Base-by-base conservation (phyloP, 2,888 invertebrate genomes). In the Eristalinus aeneus region DNA sequence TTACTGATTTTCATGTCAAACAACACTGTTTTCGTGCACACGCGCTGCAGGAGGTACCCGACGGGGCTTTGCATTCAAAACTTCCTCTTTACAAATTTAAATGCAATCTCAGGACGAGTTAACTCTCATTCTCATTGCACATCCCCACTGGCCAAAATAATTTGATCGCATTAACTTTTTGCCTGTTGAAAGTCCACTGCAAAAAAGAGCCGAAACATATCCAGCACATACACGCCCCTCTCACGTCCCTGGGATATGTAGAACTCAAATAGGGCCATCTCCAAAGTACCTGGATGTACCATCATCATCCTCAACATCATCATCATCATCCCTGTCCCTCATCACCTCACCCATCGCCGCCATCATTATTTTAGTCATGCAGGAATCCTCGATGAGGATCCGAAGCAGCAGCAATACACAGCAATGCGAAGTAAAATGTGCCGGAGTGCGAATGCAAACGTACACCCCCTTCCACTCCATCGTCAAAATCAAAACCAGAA, bases 301-400 rank as follows among this genome's bases (percentile, higher is more conserved):
- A 58, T 68, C 68, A 68, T 61, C 76, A 68, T 46, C 76, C 61
- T 60, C 76, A 58, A 68, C 61, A 68, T 54, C 69, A 67, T 82
- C 77, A 77, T 72, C 76, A 67, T 39, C 82, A 77, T 73, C 77
- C 72, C 73, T 12, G 12, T n/a, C 46, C 46, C 2, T 46, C 46
- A 32, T 32, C 32, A 5, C 32, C 32, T 8, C 32, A 32, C n/a
- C 16, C 67, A 58, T 58, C 75, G 67, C 53, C 67, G 39, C 67
- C 69, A 77, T 82, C 77, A 77, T 65, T 78, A 83, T 83, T 74
- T 78, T 78, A 61, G 64, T 78, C 83, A 83, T 79, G 69, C 83
- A 69, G 82, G 63, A 84, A 74, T 75, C 60, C 74, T 34, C 64
- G 75, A 65, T 74, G 74, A 75, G 79, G 61, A 63, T 58, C 71